Conservation (phyloP, 2,113 vertebrate genomes). For the Empidonax traillii region DNA sequence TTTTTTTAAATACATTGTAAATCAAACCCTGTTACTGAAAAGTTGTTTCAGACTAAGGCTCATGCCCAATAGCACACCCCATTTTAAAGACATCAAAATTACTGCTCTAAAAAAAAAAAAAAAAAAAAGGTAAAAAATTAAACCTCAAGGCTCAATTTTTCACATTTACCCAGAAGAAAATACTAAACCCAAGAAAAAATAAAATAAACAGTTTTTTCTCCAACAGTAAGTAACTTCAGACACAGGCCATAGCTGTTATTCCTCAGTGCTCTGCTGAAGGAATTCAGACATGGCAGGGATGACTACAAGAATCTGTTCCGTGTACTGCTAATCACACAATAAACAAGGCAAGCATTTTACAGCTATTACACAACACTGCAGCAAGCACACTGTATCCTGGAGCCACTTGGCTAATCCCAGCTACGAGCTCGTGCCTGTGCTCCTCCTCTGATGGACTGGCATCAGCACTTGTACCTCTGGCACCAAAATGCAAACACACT, state of each 20-base stretch:
- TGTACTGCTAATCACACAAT: not conserved
- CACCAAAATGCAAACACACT: not conserved
- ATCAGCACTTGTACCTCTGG: not conserved
- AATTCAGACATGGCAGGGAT: not conserved
- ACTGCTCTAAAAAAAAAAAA: not conserved
- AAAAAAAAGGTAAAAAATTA: not conserved
- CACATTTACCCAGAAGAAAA: not conserved
- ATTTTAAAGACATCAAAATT: not conserved
- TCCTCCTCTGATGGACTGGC: not conserved
- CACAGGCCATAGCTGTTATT: not conserved
- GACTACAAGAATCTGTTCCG: not conserved
- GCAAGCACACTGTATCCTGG: not conserved
- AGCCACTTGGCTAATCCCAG: not conserved
- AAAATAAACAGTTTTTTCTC: not conserved
- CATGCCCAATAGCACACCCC: not conserved
- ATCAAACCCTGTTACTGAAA: not conserved
- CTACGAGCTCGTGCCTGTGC: not conserved
- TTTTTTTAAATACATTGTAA: not conserved
- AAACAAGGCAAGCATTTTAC: not conserved
- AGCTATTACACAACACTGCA: slow-evolving; percentile 21
- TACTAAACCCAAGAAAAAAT: not conserved
- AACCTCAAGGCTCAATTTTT: not conserved
- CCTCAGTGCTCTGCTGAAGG: not conserved
- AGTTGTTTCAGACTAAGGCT: not conserved
- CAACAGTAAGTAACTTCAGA: not conserved